Percentiles rank a stretch among this genome's conserved stretches.
Evolutionary conservation across 2,888 invertebrate species (phyloP).

Genomic region (Tanytarsus gracilentus): DNA sequence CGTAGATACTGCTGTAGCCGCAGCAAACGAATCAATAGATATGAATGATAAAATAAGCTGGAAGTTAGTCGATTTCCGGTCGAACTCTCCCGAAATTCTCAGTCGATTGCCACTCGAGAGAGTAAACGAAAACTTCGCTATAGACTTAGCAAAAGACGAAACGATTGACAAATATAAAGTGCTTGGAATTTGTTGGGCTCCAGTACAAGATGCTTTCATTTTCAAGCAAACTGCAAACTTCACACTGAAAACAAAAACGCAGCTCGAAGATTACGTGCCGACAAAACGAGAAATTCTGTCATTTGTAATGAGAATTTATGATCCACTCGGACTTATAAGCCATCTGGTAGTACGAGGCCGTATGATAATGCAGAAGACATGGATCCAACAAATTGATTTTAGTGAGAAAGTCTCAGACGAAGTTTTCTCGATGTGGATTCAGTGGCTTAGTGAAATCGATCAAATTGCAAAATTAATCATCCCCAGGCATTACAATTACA

Average conservation of each 20-base stretch:
- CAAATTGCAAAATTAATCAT: constrained; percentile 31
- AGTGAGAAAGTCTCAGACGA: constrained; percentile 31
- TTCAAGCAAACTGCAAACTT: neutral
- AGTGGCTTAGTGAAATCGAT: constrained; percentile 32
- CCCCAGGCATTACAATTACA: constrained; percentile 31
- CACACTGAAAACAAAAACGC: constrained; percentile 18
- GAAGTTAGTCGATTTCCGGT: neutral
- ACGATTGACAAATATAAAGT: neutral
- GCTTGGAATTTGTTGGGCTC: too few relatives aligned
- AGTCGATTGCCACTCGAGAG: neutral
- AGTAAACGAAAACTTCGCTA: neutral
- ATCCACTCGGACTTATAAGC: constrained; percentile 29
- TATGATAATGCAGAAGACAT: constrained; percentile 30
- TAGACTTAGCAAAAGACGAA: neutral
- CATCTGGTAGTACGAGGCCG: constrained; percentile 31
- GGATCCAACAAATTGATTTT: constrained; percentile 25
- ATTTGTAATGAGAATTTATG: constrained; percentile 30
- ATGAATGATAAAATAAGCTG: neutral
- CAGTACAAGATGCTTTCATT: too few relatives aligned
- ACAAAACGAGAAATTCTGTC: constrained; percentile 30
- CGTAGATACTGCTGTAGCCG: too few relatives aligned
- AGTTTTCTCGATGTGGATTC: constrained; percentile 31
- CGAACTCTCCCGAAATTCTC: neutral
- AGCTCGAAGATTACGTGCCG: neutral
- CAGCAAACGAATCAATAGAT: neutral